These are phyloP conservation scores for Meloidogyne chitwoodi DNA, from an alignment of 1,140 invertebrate genomes.

Conservation along the genomic window DNA sequence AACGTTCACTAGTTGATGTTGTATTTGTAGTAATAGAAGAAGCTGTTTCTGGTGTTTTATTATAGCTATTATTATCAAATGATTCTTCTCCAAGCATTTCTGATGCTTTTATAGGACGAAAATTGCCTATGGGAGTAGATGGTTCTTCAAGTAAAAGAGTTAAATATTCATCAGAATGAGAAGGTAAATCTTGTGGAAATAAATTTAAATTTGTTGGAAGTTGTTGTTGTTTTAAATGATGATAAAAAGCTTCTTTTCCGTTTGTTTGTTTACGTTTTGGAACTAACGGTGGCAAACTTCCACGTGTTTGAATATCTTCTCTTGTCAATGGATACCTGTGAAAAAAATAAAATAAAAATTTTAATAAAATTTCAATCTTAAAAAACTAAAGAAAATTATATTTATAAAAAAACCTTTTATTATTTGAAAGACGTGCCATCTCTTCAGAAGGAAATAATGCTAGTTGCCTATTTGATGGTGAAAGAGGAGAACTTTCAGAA, in stretches of 20 bases:
- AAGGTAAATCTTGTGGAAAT: too few relatives aligned
- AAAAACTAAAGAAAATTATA: too few relatives aligned
- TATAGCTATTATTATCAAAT: not conserved
- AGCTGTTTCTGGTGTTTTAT: not conserved
- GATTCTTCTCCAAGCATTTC: not conserved
- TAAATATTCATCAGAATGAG: not conserved
- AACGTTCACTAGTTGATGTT: not conserved
- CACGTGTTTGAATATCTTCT: not conserved
- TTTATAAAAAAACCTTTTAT: not conserved
- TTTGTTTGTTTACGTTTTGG: not conserved
- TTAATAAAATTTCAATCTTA: too few relatives aligned
- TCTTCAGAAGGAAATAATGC: not conserved
- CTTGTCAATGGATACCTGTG: not conserved
- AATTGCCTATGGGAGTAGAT: constrained; percentile 5
- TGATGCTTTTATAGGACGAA: constrained; percentile 6
- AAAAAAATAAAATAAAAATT: too few relatives aligned
- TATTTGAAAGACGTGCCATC: not conserved
- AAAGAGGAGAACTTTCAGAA: constrained; percentile 13
- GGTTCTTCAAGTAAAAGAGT: constrained; percentile 2
- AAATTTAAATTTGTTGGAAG: not conserved
- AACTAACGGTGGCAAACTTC: constrained; percentile 3
- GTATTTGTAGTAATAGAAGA: not conserved
- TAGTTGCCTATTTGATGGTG: not conserved
- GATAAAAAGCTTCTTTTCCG: too few relatives aligned
- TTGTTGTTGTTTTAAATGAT: too few relatives aligned